Evolutionary conservation across 2,888 invertebrate genomes (phyloP).

Genomic region (Nowickia ferox): DNA sequence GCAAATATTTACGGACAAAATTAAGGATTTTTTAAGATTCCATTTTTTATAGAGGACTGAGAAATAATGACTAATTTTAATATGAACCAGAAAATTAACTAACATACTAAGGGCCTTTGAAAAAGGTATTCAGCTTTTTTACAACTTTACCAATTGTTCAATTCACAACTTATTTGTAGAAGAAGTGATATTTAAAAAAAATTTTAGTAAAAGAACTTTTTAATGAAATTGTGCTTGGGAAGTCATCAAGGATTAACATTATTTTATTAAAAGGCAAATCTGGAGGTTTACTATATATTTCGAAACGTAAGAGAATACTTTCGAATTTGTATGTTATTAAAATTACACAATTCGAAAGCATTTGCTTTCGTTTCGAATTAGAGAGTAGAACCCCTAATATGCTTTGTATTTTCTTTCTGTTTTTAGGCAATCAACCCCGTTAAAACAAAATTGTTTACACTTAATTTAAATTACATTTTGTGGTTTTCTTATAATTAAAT

Average conservation of each 20-base stretch:
- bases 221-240: not conserved
- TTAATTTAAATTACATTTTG: too few species aligned
- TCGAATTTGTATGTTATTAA: too few species aligned
- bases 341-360: too few species aligned
- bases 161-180: not conserved
- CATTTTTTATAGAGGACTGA: conserved; percentile 45
- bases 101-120: conserved; percentile 8
- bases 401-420: too few species aligned
- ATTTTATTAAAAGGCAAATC: too few species aligned
- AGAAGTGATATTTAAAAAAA: not conserved
- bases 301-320: too few species aligned
- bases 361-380: too few species aligned
- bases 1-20: conserved; percentile 13
- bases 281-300: too few species aligned
- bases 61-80: conserved; percentile 34
- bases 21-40: conserved; percentile 39
- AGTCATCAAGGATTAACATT: too few species aligned
- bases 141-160: not conserved
- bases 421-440: too few species aligned
- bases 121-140: conserved; percentile 22
- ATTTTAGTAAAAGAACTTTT: not conserved
- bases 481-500: not conserved
- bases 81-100: not conserved
- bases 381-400: too few species aligned
- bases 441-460: too few species aligned